Conservation (phyloP, 1,140 invertebrate species). For the Bombus consobrinus region DNA sequence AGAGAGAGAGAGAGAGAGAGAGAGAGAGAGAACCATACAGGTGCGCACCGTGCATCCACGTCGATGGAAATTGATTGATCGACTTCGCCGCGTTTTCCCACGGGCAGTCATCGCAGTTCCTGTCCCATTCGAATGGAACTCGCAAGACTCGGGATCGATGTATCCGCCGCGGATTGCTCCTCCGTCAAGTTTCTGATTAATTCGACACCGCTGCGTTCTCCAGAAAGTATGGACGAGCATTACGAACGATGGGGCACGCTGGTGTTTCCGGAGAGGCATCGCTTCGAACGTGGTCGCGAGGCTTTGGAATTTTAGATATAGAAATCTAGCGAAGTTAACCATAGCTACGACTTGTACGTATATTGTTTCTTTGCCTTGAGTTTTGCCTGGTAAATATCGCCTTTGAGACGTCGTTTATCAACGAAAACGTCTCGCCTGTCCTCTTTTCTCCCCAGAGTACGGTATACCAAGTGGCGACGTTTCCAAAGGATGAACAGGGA, state of each 20-base stretch:
- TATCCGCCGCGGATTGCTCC: not conserved
- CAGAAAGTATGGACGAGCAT: not conserved
- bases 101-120: slow-evolving; percentile 10
- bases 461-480: not conserved
- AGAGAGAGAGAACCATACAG: not conserved
- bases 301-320: not conserved
- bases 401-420: not conserved
- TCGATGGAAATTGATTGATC: slow-evolving; percentile 62
- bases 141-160: not conserved
- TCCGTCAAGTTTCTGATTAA: slow-evolving; percentile 11
- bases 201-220: not conserved
- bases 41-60: slow-evolving; percentile 13
- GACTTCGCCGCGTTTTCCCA: slow-evolving; percentile 38
- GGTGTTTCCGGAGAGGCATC: not conserved
- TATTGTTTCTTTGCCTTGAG: not conserved
- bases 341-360: not conserved
- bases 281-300: not conserved
- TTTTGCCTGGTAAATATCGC: slow-evolving; percentile 4
- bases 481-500: not conserved
- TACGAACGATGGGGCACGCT: not conserved
- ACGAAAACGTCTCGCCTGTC: not conserved
- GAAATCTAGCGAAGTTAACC: not conserved
- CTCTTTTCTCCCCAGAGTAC: not conserved
- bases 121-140: not conserved
- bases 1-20: not conserved